Base-by-base conservation (phyloP, 2,888 invertebrate genomes). In the Choristoneura rosaceana region DNA sequence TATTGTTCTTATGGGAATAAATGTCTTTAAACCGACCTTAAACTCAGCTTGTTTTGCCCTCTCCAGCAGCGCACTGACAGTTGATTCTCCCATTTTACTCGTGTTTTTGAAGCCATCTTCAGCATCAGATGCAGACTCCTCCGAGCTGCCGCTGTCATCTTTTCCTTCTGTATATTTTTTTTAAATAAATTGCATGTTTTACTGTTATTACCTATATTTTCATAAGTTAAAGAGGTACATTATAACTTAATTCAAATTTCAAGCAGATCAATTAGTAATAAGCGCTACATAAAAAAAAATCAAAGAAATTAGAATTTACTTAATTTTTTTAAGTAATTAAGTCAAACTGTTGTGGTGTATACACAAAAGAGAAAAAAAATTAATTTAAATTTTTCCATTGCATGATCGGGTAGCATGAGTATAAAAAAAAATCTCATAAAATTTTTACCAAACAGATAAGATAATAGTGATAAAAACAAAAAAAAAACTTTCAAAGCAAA, bases 31-130 rank as follows among this genome's bases (percentile, higher is more conserved):
- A n/a, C n/a, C n/a, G n/a, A 94, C 94, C 91, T 94, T 93, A 76
- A 94, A 93, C 75, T 94, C 93, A 62, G 89, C 87, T 64, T 88
- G 84, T 76, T 92, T 92, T 5, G 90, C 90, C 75, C 87, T 90
- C 74, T 92, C 90, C 63, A 94, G 83, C 0, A 94, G 83, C 80
- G 93, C 89, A 74, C 85, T 87, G 62, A 90, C 87, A 68, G 89
- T 90, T 25, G 62, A 17, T 76, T 87, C 90, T 25, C 89, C 90
- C 70, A 91, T 82, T 76, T 93, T 92, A 76, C 86, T 89, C n/a
- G 79, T 80, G 14, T 83, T 84, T 78, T 92, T 92, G 71, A 85
- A 90, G 17, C 81, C 86, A 83, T 87, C 81, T 70, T 92, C 91
- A 75, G 84, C 84, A 55, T 93, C 94, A 45, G 94, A 92, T n/a